Conservation (phyloP, 2,797 vertebrate genomes). For the Pitangus sulphuratus region DNA sequence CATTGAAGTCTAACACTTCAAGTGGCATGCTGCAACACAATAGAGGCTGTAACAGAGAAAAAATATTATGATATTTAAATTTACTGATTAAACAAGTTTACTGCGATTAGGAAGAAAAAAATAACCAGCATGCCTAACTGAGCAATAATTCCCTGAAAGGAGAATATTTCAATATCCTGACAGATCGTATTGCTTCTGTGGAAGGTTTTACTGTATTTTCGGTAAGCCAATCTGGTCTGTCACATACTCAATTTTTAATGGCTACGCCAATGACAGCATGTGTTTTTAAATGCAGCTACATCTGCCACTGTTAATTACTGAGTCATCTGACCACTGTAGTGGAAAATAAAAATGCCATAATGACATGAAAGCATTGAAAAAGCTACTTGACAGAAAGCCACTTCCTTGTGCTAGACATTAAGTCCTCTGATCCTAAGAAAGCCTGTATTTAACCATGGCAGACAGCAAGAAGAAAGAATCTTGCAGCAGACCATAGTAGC, state of each 20-base stretch:
- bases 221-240: slow-evolving; percentile 21
- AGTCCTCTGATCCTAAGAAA: background rate
- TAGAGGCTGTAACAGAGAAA: background rate
- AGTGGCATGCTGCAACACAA: background rate
- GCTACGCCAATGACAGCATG: background rate
- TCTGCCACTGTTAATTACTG: slow-evolving; percentile 47
- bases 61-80: background rate
- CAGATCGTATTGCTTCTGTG: background rate
- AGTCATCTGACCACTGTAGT: background rate
- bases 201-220: slow-evolving; percentile 19
- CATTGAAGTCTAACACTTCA: background rate
- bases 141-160: background rate
- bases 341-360: background rate
- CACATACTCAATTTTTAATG: slow-evolving; percentile 50
- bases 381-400: background rate
- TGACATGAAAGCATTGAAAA: background rate
- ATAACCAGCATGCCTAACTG: background rate
- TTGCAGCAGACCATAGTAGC: background rate
- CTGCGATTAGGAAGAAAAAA: background rate
- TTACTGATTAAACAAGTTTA: background rate
- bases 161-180: slow-evolving; percentile 1
- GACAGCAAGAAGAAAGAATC: background rate
- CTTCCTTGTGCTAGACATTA: background rate
- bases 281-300: slow-evolving; percentile 46
- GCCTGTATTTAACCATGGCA: background rate